A percentile compares a stretch with the other conserved stretches of the same genome.
Conservation (phyloP, 2,797 vertebrate species). For the Sebastes umbrosus region DNA sequence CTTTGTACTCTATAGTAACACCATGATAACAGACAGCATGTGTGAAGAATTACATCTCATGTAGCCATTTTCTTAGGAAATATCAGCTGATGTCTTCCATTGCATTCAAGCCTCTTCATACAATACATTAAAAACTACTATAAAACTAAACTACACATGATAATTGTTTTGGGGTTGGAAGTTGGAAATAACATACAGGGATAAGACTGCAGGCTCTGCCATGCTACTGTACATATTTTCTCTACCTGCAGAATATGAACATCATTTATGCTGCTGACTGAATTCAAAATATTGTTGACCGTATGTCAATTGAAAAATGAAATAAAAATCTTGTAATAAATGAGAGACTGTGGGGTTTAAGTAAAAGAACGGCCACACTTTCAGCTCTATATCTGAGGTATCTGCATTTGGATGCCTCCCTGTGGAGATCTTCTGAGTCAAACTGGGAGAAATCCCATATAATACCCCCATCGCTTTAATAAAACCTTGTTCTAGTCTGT, state of each 20-base stretch:
- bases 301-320: not conserved
- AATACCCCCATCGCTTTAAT: not conserved
- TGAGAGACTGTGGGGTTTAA: not conserved
- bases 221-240: not conserved
- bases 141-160: not conserved
- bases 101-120: not conserved
- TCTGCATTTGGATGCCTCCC: not conserved
- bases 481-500: not conserved
- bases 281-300: not conserved
- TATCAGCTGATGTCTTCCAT: not conserved
- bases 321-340: constrained; percentile 1
- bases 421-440: not conserved
- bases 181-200: not conserved
- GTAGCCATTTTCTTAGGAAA: not conserved
- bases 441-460: not conserved
- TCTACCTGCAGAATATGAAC: not conserved
- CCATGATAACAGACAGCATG: not conserved
- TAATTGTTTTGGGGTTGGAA: not conserved
- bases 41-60: not conserved
- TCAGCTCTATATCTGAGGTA: not conserved
- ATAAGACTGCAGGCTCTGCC: not conserved
- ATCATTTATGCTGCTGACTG: not conserved
- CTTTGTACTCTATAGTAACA: not conserved
- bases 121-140: not conserved
- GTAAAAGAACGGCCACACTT: not conserved